Evolutionary conservation across 2,113 vertebrate genomes (phyloP).

Genomic region (Oryzias melastigma): DNA sequence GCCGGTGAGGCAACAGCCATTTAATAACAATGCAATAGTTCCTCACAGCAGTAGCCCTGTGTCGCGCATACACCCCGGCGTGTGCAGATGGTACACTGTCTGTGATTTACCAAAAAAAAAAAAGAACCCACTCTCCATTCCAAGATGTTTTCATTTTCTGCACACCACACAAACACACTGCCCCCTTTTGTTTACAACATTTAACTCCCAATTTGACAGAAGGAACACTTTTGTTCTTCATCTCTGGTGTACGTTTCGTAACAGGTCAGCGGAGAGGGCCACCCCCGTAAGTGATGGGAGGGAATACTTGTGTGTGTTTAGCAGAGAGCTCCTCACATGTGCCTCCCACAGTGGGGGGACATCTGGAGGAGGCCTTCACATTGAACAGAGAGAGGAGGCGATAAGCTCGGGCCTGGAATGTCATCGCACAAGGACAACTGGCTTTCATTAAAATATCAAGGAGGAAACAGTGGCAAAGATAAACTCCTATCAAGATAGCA

Average conservation of each 20-base stretch:
- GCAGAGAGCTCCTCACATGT: constrained; percentile 49
- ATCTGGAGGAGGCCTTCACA: constrained; percentile 72
- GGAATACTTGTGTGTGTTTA: constrained; percentile 33
- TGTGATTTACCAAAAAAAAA: constrained; percentile 50
- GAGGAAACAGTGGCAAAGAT: constrained; percentile 31
- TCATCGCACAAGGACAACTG: constrained; percentile 65
- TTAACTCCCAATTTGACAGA: constrained; percentile 46
- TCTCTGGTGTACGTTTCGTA: constrained; percentile 34
- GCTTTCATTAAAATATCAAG: constrained; percentile 62
- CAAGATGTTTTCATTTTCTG: constrained; percentile 37
- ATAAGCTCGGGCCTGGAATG: constrained; percentile 60
- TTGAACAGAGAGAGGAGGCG: constrained; percentile 47
- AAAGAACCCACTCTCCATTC: constrained; percentile 60
- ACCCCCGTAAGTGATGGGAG: constrained; percentile 30
- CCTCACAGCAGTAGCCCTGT: constrained; percentile 73
- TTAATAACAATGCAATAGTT: constrained; percentile 80
- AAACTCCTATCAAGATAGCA: constrained; percentile 60
- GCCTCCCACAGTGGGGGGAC: constrained; percentile 67
- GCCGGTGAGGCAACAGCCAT: constrained; percentile 74
- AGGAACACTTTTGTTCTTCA: constrained; percentile 37
- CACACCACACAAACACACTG: constrained; percentile 12
- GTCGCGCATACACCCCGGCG: constrained; percentile 69
- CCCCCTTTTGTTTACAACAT: constrained; percentile 44
- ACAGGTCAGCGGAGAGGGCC: constrained; percentile 55
- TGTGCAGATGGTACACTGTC: constrained; percentile 80